Conservation (phyloP, 2,888 invertebrate genomes). For the Phragmatobia fuliginosa region DNA sequence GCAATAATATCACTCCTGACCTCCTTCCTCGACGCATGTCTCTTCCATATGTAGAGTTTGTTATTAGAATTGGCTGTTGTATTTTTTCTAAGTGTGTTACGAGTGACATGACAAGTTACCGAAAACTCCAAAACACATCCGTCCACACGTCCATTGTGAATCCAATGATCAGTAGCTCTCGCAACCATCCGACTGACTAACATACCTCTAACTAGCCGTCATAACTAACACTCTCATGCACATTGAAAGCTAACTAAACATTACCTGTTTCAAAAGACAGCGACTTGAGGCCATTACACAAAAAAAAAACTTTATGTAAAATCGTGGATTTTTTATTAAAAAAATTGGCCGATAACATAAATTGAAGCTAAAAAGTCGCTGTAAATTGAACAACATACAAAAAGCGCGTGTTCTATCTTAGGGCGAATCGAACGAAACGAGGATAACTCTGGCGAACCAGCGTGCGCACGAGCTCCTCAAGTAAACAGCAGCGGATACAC, state of each 20-base stretch:
- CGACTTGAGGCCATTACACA: slow-evolving; percentile 58
- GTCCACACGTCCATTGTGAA: slow-evolving; percentile 66
- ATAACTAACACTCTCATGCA: slow-evolving; percentile 75
- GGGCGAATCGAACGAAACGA: slow-evolving; percentile 96
- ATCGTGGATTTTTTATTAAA: neutral
- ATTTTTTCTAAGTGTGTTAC: slow-evolving; percentile 59
- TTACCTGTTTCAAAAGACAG: slow-evolving; percentile 62
- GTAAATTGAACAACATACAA: slow-evolving; percentile 63
- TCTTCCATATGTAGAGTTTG: slow-evolving; percentile 66
- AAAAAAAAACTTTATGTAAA: neutral
- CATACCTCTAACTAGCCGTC: slow-evolving; percentile 67
- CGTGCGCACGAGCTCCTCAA: slow-evolving; percentile 98
- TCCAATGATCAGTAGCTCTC: slow-evolving; percentile 60
- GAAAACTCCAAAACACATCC: slow-evolving; percentile 59
- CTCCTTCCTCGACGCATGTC: slow-evolving; percentile 69
- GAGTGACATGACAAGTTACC: slow-evolving; percentile 61
- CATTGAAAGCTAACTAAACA: slow-evolving; percentile 65
- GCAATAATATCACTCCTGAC: slow-evolving; percentile 44
- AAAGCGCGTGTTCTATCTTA: slow-evolving; percentile 75
- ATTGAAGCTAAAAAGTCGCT: slow-evolving; percentile 59
- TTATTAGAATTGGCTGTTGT: slow-evolving; percentile 75
- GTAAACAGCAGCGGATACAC: slow-evolving; percentile 87
- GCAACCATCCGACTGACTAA: slow-evolving; percentile 67
- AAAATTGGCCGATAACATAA: neutral
- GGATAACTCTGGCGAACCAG: slow-evolving; percentile 98